A percentile compares a stretch with the other conserved stretches of the same genome.
Conservation (phyloP, 2,113 vertebrate species). For the Aepyceros melampus region DNA sequence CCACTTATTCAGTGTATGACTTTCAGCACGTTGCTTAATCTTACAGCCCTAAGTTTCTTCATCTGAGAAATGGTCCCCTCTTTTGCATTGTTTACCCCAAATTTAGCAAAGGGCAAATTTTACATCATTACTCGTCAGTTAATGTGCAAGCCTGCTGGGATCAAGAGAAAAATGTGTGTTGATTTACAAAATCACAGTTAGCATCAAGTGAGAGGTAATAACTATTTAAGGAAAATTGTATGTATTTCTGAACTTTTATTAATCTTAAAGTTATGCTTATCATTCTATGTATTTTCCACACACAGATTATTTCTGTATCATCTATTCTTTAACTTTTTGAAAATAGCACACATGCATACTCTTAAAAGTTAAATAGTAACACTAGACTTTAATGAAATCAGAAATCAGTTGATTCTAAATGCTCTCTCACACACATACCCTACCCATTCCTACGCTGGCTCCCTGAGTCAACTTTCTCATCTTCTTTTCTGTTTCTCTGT, state of each 20-base stretch:
- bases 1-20: background rate
- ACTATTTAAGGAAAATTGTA: background rate
- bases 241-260: slow-evolving; percentile 5
- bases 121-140: background rate
- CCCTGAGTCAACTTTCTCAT: background rate
- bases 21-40: background rate
- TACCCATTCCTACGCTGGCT: background rate
- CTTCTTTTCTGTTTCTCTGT: background rate
- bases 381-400: background rate
- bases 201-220: background rate
- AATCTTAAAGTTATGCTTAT: background rate
- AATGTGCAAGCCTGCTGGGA: background rate
- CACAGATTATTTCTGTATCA: slow-evolving; percentile 5
- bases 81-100: background rate
- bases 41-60: background rate
- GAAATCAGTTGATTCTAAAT: background rate
- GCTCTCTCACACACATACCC: background rate
- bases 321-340: background rate
- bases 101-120: background rate
- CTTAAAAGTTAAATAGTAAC: background rate
- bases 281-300: background rate
- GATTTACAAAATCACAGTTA: background rate
- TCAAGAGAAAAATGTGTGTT: background rate
- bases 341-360: background rate
- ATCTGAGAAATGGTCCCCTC: background rate